Evolutionary conservation across 1,140 invertebrate genomes (phyloP), one percentile per base, ranked within the genome.

Genomic region (Aphelenchoides besseyi): DNA sequence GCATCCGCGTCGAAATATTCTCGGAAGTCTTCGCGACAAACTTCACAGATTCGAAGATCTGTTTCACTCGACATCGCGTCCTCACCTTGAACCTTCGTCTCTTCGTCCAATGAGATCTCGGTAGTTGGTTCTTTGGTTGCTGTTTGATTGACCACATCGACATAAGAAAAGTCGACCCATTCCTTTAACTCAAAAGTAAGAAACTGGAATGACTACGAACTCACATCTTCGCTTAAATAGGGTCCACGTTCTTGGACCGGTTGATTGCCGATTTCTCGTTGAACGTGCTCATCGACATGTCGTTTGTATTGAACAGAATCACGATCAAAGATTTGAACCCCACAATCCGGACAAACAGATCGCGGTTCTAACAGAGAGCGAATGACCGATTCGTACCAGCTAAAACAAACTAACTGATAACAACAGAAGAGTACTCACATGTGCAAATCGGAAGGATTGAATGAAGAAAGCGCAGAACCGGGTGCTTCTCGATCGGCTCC

Each of bases 1-100:
- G 72, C 73, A 37, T 83, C 81, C 8, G 79, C 71, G 37, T 84
- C 81, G 37, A 35, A 83, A 55, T 84, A 83, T 37, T 83, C 82
- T 23, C 76, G 73, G 70, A 83, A 83, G n/a, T 74, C 66, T 68
- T 83, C 81, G 33, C 73, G 68, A 67, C 81, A 83, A 2, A 81
- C 82, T 30, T 57, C 54, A 57, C 81, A 83, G 26, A 75, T 71
- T 71, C 82, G 36, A 61, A 83, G 74, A 1, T 29, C 16, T 0
- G 61, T 55, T 37, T 59, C 52, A 77, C 37, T 76, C 23, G 63
- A 52, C 3, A 26, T 23, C 9, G 35, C 62, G 16, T 30, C 35
- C 2, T 67, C 35, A 29, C 28, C n/a, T 9, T 41, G 52, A 30
- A 16, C 33, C 3, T 23, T 37, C 0, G 23, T 52, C 8, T 9